Conservation (phyloP, 2,888 invertebrate genomes). For the Drosophila differens region DNA sequence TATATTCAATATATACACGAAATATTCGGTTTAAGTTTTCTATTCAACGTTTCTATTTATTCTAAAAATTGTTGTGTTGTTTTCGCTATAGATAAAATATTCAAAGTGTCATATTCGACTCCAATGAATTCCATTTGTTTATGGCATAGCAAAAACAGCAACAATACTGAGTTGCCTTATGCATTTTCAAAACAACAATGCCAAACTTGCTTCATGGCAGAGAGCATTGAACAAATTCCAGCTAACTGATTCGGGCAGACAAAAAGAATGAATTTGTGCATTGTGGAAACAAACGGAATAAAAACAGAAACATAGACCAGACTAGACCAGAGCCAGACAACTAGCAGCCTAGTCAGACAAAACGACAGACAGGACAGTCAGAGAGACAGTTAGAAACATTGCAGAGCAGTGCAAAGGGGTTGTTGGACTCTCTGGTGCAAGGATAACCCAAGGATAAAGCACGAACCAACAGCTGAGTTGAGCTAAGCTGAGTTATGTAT, state of each 20-base stretch:
- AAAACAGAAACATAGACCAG: constrained; percentile 21
- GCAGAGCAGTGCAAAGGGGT: constrained; percentile 60
- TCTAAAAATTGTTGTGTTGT: not conserved
- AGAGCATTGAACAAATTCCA: constrained; percentile 24
- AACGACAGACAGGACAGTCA: constrained; percentile 23
- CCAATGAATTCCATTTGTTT: constrained; percentile 20
- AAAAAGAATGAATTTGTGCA: constrained; percentile 1
- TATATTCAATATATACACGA: not conserved
- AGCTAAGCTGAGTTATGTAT: constrained; percentile 61
- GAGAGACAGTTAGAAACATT: constrained; percentile 3
- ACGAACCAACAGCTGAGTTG: constrained; percentile 67
- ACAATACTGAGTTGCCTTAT: not conserved
- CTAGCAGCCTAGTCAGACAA: constrained; percentile 24
- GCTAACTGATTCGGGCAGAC: constrained; percentile 37
- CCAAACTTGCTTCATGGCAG: not conserved
- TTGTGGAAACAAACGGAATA: constrained; percentile 16
- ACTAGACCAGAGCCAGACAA: constrained; percentile 55
- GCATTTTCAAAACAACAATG: constrained; percentile 7
- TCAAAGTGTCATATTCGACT: constrained; percentile 5
- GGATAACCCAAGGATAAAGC: constrained; percentile 65
- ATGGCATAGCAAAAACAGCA: constrained; percentile 13
- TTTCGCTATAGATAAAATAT: not conserved
- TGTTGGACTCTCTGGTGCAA: constrained; percentile 66
- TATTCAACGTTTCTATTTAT: not conserved
- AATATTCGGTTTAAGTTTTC: not conserved